Evolutionary conservation across 2,888 invertebrate species (phyloP), one percentile per base, ranked within the genome.

Genomic region (Apotomis turbidana): DNA sequence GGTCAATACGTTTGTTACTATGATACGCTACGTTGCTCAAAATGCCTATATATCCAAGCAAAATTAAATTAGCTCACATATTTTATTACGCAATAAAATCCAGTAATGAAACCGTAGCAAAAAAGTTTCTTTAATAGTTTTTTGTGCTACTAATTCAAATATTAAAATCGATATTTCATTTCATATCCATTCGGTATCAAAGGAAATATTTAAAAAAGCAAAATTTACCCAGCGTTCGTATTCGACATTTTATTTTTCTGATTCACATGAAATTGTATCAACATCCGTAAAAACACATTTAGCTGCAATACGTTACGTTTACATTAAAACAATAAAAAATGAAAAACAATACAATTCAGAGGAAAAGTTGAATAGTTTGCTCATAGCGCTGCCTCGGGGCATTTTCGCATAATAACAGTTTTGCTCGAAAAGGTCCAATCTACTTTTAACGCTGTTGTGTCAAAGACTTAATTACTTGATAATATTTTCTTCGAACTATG

Each of bases 211-310:
- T 49, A 9, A 49, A 49, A 49, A 9, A 10, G 49, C 49, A 9
- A 8, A 12, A n/a, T 0, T 15, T 27, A 49, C 27, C n/a, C 12
- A 49, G 46, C 51, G 51, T 36, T 51, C 27, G 36, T 51, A 62
- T 62, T 12, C n/a, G 36, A n/a, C 61, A 55, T 52, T 70, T 68
- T 71, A 66, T 52, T 59, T 52, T 41, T 51, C 49, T 10, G 61
- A 61, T n/a, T 51, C 61, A 51, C 12, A 62, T 36, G 27, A 51
- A 62, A 62, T 62, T 62, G 27, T 9, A 54, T 52, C 13, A 63
- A 63, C 63, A 63, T 52, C 27, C 61, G 51, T 36, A 36, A 52
- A 63, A 54, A 63, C 63, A 12, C 41, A 63, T 63, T 63, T 63
- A 52, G 10, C 49, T 58, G 67, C 58, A 68, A 38, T 13, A 5